phyloP scores from a whole-genome alignment of 2,797 vertebrate genomes.

The Gobio occitaniae region DNA sequence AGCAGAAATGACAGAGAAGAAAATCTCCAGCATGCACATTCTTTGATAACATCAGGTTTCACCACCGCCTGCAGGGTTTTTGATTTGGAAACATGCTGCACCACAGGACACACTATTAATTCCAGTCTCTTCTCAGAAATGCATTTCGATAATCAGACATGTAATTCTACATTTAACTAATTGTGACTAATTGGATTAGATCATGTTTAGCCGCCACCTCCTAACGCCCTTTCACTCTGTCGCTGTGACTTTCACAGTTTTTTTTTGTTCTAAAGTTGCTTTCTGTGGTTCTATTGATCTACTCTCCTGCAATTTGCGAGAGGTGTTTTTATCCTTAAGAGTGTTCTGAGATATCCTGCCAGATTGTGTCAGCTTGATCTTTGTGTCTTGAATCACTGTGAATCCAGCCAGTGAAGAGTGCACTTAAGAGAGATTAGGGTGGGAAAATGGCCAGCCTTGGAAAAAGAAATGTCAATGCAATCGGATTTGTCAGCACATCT shows the following conservation, averaged over 20 bases:
- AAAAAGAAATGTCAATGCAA: constrained; percentile 46
- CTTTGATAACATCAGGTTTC: constrained; percentile 50
- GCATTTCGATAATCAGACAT: constrained; percentile 65
- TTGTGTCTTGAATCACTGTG: constrained; percentile 19
- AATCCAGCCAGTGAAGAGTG: constrained; percentile 3
- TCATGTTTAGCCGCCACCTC: not conserved
- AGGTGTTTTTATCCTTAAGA: constrained; percentile 33
- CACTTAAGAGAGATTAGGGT: constrained; percentile 27
- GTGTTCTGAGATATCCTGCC: constrained; percentile 36
- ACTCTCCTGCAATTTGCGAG: constrained; percentile 27
- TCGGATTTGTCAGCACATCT: constrained; percentile 11
- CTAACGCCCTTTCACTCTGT: not conserved
- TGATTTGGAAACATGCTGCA: constrained; percentile 54
- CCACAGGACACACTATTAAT: constrained; percentile 61
- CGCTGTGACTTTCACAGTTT: not conserved
- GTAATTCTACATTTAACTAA: constrained; percentile 42
- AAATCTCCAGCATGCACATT: constrained; percentile 26
- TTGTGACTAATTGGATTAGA: constrained; percentile 47
- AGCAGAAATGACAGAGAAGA: constrained; percentile 40
- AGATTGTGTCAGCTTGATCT: constrained; percentile 35
- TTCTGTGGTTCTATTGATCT: constrained; percentile 31
- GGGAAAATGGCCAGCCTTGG: constrained; percentile 40
- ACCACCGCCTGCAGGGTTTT: constrained; percentile 44
- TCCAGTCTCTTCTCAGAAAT: constrained; percentile 63
- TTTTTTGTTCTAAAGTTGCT: constrained; percentile 27